These are phyloP conservation scores for Zonotrichia leucophrys DNA, from an alignment of 2,113 vertebrate genomes.

Conservation along the genomic window DNA sequence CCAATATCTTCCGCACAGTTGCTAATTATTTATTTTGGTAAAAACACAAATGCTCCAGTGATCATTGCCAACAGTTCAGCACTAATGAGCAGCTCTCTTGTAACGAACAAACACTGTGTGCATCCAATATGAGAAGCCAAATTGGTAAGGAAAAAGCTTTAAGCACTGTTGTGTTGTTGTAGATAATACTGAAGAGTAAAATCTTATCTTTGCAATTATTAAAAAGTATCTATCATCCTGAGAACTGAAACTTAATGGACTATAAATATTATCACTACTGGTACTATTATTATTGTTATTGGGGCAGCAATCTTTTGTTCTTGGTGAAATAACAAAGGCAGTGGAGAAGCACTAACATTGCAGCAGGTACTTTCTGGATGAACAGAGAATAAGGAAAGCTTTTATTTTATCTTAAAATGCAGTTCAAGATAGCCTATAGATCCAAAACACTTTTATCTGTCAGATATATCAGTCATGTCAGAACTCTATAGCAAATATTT, in stretches of 20 bases:
- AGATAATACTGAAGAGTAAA: neutral
- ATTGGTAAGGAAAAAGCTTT: neutral
- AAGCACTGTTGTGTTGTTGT: neutral
- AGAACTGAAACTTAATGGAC: neutral
- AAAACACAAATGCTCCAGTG: slow-evolving; percentile 37
- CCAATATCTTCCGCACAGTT: neutral
- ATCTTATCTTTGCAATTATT: neutral
- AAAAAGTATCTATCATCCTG: neutral
- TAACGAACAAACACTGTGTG: neutral
- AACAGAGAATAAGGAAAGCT: neutral
- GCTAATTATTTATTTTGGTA: slow-evolving; percentile 49
- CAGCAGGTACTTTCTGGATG: neutral
- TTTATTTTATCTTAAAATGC: neutral
- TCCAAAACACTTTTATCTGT: neutral
- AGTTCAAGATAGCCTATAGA: neutral
- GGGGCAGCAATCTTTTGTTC: neutral
- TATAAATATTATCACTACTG: neutral
- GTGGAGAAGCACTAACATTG: neutral
- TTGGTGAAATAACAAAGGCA: neutral
- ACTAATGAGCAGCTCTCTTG: slow-evolving; percentile 33
- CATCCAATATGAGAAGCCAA: slow-evolving; percentile 9
- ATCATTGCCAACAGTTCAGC: slow-evolving; percentile 11
- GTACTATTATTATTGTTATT: neutral
- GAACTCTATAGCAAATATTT: neutral
- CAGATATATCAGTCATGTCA: neutral